A percentile compares a stretch with the other conserved stretches of the same genome.
These are phyloP conservation scores for Threskiornis aethiopicus DNA, from an alignment of 2,797 vertebrate genomes.

Conservation along the genomic window DNA sequence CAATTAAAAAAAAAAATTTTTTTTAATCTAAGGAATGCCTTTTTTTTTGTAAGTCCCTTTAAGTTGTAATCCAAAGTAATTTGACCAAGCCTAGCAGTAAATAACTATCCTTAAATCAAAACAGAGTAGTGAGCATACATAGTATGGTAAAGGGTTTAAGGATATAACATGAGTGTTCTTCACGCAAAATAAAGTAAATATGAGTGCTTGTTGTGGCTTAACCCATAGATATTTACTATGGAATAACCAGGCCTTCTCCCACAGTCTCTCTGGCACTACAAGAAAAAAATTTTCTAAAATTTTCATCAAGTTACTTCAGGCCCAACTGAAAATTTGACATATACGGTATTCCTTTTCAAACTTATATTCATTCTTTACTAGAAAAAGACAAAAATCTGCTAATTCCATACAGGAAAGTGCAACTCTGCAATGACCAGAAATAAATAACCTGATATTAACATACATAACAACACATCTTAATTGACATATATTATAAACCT, in stretches of 20 bases:
- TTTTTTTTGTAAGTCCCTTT: not conserved
- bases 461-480: not conserved
- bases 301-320: not conserved
- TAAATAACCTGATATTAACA: not conserved
- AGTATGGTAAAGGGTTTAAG: not conserved
- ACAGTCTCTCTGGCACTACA: not conserved
- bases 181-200: not conserved
- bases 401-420: not conserved
- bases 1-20: not conserved
- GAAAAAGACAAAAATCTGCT: not conserved
- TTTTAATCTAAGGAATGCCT: not conserved
- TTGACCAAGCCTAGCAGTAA: not conserved
- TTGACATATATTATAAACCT: not conserved
- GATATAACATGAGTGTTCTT: not conserved
- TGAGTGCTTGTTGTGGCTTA: not conserved
- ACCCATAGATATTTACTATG: too few relatives aligned
- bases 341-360: not conserved
- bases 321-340: not conserved
- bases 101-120: not conserved
- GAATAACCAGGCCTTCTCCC: not conserved
- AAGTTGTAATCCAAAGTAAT: not conserved
- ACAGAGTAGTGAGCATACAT: not conserved
- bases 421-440: not conserved
- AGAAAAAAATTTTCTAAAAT: not conserved
- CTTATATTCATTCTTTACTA: not conserved